These are phyloP conservation scores for Neodiprion lecontei DNA, from an alignment of 1,140 invertebrate genomes.

Conservation along the genomic window DNA sequence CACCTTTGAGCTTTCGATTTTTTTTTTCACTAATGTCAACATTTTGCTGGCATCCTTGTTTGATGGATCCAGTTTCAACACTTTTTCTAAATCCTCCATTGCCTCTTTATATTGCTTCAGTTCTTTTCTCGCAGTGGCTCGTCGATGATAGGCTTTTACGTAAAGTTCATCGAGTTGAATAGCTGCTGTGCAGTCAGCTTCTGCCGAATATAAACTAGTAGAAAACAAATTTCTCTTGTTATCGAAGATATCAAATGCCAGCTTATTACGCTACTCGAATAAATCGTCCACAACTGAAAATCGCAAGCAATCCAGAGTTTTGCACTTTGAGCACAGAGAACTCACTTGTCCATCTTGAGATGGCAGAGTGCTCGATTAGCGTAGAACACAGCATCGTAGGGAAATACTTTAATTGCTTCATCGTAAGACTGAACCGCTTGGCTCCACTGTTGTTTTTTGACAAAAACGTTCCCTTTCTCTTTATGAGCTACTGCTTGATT, in stretches of 20 bases:
- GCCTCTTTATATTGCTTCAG: constrained; percentile 71
- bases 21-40: constrained; percentile 64
- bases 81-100: constrained; percentile 69
- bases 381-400: constrained; percentile 81
- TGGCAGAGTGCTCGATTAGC: constrained; percentile 90
- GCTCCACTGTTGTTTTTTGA: constrained; percentile 79
- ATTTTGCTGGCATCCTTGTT: constrained; percentile 70
- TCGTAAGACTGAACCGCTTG: constrained; percentile 84
- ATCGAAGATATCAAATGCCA: constrained; percentile 24
- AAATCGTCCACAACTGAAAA: constrained; percentile 10
- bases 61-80: constrained; percentile 75
- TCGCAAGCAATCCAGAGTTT: constrained; percentile 19
- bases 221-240: constrained; percentile 34
- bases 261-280: constrained; percentile 15
- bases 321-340: constrained; percentile 37
- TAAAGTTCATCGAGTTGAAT: constrained; percentile 77
- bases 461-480: constrained; percentile 80
- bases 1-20: constrained; percentile 58
- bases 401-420: constrained; percentile 77
- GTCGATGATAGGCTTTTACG: constrained; percentile 80
- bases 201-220: constrained; percentile 73
- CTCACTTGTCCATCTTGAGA: constrained; percentile 83
- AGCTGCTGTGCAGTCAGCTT: constrained; percentile 77
- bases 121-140: constrained; percentile 73
- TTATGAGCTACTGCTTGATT: constrained; percentile 57